phyloP scores from a whole-genome alignment of 2,113 vertebrate genomes.

The Carassius carassius region DNA sequence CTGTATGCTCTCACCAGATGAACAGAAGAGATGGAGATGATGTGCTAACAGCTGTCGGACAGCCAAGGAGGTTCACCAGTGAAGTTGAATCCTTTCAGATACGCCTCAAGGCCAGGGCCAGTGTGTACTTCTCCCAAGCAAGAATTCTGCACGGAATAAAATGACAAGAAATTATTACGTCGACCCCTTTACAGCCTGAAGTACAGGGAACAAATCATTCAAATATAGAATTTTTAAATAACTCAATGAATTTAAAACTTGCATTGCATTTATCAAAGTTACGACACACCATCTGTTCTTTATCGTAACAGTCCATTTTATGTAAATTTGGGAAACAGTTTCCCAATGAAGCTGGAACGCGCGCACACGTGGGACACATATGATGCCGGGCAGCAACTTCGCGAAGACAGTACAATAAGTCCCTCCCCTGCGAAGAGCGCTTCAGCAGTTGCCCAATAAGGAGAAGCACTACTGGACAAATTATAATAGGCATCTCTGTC shows the following conservation, averaged over 20 bases:
- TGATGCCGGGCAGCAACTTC: neutral
- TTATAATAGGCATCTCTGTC: neutral
- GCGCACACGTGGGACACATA: too few species aligned
- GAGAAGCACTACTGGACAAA: neutral
- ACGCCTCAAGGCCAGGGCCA: conserved; percentile 75
- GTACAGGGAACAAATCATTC: neutral
- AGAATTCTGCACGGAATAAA: conserved; percentile 68
- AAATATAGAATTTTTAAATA: neutral
- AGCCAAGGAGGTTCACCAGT: conserved; percentile 73
- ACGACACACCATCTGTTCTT: too few species aligned
- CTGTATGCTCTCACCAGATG: conserved; percentile 66
- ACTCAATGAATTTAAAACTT: too few species aligned
- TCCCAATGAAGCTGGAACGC: neutral
- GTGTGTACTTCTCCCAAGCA: conserved; percentile 64
- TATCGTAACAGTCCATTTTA: neutral
- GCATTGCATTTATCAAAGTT: neutral
- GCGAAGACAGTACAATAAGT: neutral
- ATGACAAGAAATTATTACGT: neutral
- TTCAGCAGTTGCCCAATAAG: conserved; percentile 15
- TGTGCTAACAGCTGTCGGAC: conserved; percentile 66
- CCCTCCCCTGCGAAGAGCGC: neutral
- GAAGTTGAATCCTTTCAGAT: conserved; percentile 77
- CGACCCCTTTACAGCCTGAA: neutral
- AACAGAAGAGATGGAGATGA: conserved; percentile 71
- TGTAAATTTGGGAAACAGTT: neutral